Evolutionary conservation across 2,113 vertebrate genomes (phyloP).

Genomic region (Hippolais icterina): DNA sequence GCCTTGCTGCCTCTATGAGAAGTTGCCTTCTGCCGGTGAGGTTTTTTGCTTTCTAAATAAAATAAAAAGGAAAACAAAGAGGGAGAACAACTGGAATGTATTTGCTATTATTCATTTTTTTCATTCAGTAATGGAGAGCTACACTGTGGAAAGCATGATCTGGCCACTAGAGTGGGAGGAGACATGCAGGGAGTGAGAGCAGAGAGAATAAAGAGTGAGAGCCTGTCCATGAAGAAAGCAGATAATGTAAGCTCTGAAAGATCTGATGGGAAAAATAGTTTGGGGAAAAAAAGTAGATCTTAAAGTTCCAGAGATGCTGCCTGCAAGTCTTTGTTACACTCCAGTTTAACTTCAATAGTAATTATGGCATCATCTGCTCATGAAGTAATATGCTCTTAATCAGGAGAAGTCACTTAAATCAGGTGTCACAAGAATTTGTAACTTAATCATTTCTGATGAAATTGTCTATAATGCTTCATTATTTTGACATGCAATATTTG

Average conservation of each 20-base stretch:
- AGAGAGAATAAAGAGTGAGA: not conserved
- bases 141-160: not conserved
- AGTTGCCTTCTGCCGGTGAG: not conserved
- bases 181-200: rapidly evolving
- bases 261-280: not conserved
- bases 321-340: not conserved
- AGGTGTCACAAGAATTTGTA: not conserved
- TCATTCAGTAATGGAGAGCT: not conserved
- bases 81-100: not conserved
- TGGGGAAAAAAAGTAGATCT: not conserved
- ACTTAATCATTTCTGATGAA: not conserved
- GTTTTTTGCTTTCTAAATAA: not conserved
- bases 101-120: not conserved
- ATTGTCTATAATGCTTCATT: not conserved
- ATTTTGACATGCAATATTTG: not conserved
- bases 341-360: not conserved
- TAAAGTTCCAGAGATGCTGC: not conserved
- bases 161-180: not conserved
- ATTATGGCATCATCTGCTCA: not conserved
- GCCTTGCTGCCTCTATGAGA: not conserved
- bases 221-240: not conserved
- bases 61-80: not conserved
- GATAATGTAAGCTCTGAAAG: not conserved
- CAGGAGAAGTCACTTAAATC: not conserved
- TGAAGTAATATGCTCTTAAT: not conserved